Percentiles rank a stretch among this genome's conserved stretches.
phyloP scores from a whole-genome alignment of 1,140 invertebrate species.

The Neodiprion virginianus region DNA sequence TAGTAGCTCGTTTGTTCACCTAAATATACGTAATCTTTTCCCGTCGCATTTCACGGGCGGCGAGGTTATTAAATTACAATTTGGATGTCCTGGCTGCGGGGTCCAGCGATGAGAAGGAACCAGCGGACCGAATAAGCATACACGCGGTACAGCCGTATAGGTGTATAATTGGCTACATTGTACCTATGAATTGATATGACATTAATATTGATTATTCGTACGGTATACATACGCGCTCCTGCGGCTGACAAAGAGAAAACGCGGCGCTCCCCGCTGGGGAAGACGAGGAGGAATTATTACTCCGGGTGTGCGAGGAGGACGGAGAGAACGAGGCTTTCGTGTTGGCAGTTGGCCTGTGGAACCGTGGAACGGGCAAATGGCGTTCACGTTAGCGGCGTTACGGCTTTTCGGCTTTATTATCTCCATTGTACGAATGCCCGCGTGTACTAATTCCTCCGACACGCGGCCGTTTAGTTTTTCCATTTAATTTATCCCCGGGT shows the following conservation, averaged over 20 bases:
- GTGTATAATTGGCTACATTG: slow-evolving; percentile 46
- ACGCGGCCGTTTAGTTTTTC: background rate
- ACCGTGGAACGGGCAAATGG: background rate
- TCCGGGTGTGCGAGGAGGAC: background rate
- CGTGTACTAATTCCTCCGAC: background rate
- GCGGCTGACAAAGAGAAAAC: slow-evolving; percentile 10
- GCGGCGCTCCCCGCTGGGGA: too few species aligned
- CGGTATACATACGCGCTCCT: background rate
- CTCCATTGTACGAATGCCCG: background rate
- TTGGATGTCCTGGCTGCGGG: background rate
- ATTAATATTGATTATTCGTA: slow-evolving; percentile 51
- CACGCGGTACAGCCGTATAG: slow-evolving; percentile 34
- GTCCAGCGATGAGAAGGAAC: slow-evolving; percentile 15
- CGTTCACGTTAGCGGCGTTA: slow-evolving; percentile 1
- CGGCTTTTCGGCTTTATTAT: background rate
- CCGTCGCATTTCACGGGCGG: background rate
- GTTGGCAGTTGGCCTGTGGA: too few species aligned
- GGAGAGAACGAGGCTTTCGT: background rate
- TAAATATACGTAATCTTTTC: background rate
- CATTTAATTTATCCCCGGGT: background rate
- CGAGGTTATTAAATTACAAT: background rate
- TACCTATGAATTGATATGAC: slow-evolving; percentile 54
- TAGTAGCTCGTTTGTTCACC: background rate
- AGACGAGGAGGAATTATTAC: background rate
- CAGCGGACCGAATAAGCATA: slow-evolving; percentile 12